A percentile compares a stretch with the other conserved stretches of the same genome.
phyloP scores from a whole-genome alignment of 2,888 invertebrate species.

The Nomada goodeniana region DNA sequence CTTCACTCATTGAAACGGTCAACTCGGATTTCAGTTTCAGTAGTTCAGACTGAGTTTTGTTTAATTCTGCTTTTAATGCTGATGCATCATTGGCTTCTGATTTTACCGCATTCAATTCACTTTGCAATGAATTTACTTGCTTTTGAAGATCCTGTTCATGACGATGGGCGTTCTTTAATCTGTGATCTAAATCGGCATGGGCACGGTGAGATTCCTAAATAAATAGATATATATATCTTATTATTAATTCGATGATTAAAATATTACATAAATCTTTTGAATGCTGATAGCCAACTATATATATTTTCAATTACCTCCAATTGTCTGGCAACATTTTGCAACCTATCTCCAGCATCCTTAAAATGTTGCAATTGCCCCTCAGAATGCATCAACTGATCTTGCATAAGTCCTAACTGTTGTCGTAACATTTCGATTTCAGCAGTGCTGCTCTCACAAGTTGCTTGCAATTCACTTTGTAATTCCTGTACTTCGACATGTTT shows the following conservation, averaged over 20 bases:
- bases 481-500: constrained; percentile 85
- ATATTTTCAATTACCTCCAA: constrained; percentile 82
- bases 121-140: constrained; percentile 81
- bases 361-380: constrained; percentile 81
- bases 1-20: constrained; percentile 72
- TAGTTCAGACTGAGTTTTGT: constrained; percentile 78
- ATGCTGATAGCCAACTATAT: background rate
- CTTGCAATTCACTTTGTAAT: constrained; percentile 81
- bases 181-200: constrained; percentile 86
- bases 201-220: constrained; percentile 86
- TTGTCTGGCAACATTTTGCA: constrained; percentile 86
- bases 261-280: background rate
- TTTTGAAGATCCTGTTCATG: constrained; percentile 87
- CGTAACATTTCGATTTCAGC: constrained; percentile 79
- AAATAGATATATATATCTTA: constrained; percentile 28
- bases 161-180: constrained; percentile 84
- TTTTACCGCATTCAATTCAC: constrained; percentile 81
- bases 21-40: constrained; percentile 75
- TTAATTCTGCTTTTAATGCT: constrained; percentile 81
- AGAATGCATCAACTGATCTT: constrained; percentile 79
- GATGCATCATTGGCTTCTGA: constrained; percentile 75
- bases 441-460: constrained; percentile 79
- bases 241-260: background rate
- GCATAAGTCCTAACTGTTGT: constrained; percentile 79
- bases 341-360: constrained; percentile 86